Conservation (phyloP, 2,888 invertebrate species). For the Rhagonycha fulva region DNA sequence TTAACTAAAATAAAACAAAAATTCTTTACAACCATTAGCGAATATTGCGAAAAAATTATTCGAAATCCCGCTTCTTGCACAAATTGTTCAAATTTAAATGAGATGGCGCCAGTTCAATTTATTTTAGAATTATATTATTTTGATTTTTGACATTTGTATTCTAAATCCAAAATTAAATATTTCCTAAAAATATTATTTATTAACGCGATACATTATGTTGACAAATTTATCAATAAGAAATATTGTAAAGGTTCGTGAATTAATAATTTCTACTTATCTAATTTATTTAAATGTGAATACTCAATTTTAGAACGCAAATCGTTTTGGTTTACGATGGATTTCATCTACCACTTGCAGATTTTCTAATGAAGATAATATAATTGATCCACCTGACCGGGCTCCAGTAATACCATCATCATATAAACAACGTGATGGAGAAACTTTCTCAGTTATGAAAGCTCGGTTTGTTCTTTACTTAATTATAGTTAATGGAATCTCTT, state of each 20-base stretch:
- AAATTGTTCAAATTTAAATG: not conserved
- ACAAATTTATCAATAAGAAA: not conserved
- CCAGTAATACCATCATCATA: constrained; percentile 43
- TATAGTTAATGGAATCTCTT: not conserved
- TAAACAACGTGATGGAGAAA: constrained; percentile 43
- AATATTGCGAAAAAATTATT: not conserved
- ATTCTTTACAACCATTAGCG: no score
- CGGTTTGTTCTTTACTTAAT: constrained; percentile 35
- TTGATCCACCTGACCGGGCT: constrained; percentile 46
- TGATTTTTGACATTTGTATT: not conserved
- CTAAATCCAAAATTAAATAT: not conserved
- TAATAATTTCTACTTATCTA: not conserved
- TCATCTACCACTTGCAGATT: constrained; percentile 2
- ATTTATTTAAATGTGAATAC: not conserved
- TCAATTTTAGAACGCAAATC: not conserved
- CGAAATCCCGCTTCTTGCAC: not conserved
- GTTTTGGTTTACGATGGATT: constrained; percentile 6
- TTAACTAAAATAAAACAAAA: not conserved
- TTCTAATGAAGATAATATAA: constrained; percentile 18
- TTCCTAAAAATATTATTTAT: not conserved
- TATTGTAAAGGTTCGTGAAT: not conserved
- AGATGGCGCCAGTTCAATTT: not conserved
- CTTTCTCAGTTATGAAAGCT: constrained; percentile 44
- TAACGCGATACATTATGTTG: not conserved
- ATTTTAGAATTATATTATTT: not conserved